Conservation (phyloP, 1,140 invertebrate species). For the Calycopis cecrops region DNA sequence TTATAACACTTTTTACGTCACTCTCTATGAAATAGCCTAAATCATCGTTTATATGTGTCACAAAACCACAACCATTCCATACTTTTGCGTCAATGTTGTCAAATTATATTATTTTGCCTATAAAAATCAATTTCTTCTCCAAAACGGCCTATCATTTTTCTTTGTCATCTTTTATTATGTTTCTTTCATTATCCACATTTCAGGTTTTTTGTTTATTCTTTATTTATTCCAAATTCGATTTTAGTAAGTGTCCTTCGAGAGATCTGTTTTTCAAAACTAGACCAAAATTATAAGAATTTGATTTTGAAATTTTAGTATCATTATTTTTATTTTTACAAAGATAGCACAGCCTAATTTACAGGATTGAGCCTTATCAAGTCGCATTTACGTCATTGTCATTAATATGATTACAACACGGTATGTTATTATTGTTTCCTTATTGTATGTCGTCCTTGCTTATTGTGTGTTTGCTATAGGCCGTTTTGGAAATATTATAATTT, state of each 20-base stretch:
- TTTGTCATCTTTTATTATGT: conserved; percentile 49
- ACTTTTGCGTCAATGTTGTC: conserved; percentile 48
- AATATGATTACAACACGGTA: conserved; percentile 49
- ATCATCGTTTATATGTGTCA: conserved; percentile 35
- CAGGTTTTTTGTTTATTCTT: conserved; percentile 45
- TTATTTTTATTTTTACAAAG: conserved; percentile 55
- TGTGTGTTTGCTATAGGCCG: conserved; percentile 75
- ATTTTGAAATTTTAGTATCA: conserved; percentile 53
- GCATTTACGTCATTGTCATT: conserved; percentile 53
- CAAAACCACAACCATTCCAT: conserved; percentile 52
- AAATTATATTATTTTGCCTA: conserved; percentile 62
- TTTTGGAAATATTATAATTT: conserved; percentile 66
- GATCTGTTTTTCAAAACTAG: conserved; percentile 66
- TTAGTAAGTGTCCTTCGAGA: conserved; percentile 71
- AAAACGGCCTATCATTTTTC: conserved; percentile 72
- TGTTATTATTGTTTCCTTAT: conserved; percentile 59
- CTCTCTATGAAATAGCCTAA: conserved; percentile 9
- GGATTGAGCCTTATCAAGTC: conserved; percentile 44
- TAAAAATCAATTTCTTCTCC: conserved; percentile 64
- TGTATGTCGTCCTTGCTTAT: conserved; percentile 67
- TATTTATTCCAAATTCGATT: conserved; percentile 20
- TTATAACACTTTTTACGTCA: conserved; percentile 30
- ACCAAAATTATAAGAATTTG: conserved; percentile 42
- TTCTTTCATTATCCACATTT: conserved; percentile 56
- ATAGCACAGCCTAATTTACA: conserved; percentile 50